A percentile compares a stretch with the other conserved stretches of the same genome.
Conservation (phyloP, 2,113 vertebrate genomes). For the Limnothrissa miodon region DNA sequence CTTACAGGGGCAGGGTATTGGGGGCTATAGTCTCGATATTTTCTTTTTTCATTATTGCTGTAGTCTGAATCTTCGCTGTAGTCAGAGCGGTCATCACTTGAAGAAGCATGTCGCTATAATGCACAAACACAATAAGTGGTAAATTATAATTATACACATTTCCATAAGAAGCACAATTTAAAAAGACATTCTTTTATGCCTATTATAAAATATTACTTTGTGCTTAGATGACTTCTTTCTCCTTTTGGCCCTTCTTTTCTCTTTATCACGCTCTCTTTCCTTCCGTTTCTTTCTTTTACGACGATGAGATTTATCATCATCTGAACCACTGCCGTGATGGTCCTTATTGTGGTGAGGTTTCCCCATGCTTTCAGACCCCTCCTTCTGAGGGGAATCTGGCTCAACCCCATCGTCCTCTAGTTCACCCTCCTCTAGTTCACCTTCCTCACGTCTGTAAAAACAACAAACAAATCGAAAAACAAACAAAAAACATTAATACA, state of each 20-base stretch:
- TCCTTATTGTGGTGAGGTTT: slow-evolving; percentile 70
- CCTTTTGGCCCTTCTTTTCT: slow-evolving; percentile 82
- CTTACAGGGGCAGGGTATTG: slow-evolving; percentile 77
- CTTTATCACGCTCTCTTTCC: slow-evolving; percentile 84
- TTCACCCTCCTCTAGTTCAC: slow-evolving; percentile 92
- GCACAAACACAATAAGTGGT: slow-evolving; percentile 18
- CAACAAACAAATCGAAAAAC: too few species aligned
- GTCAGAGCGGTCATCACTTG: slow-evolving; percentile 91
- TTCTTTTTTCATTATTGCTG: slow-evolving; percentile 88
- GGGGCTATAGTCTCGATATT: slow-evolving; percentile 91
- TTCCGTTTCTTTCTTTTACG: slow-evolving; percentile 85
- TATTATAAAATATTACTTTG: slow-evolving; percentile 74
- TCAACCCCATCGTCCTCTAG: slow-evolving; percentile 91
- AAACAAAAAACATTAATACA: slow-evolving; percentile 39
- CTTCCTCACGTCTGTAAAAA: slow-evolving; percentile 81
- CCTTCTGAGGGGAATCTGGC: slow-evolving; percentile 58
- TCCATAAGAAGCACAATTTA: neutral
- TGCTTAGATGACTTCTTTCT: slow-evolving; percentile 89
- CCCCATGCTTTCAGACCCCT: slow-evolving; percentile 65
- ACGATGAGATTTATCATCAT: slow-evolving; percentile 83
- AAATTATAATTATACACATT: neutral
- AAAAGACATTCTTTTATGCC: too few species aligned
- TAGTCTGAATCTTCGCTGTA: slow-evolving; percentile 92
- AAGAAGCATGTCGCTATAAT: slow-evolving; percentile 86
- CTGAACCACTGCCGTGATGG: slow-evolving; percentile 78